Conservation (phyloP, 2,888 invertebrate species). For the Drosophila picticornis region DNA sequence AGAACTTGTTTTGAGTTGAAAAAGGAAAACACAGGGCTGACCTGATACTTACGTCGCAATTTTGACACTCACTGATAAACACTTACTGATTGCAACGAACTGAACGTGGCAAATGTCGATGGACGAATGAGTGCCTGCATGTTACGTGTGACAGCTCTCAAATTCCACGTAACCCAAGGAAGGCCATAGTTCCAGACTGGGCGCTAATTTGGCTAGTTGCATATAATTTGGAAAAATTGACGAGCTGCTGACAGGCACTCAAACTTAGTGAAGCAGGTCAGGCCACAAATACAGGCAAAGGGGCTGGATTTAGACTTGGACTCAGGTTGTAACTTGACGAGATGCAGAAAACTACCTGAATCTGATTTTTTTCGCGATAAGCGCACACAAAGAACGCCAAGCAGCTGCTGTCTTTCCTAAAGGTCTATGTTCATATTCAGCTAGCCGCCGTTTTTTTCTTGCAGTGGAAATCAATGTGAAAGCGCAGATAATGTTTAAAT, state of each 20-base stretch:
- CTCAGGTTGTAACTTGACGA: slow-evolving; percentile 14
- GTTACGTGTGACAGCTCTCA: slow-evolving; percentile 14
- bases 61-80: slow-evolving; percentile 22
- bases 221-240: slow-evolving; percentile 70
- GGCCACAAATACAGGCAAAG: background rate
- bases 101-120: slow-evolving; percentile 52
- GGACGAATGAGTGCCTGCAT: slow-evolving; percentile 60
- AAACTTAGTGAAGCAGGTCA: slow-evolving; percentile 40
- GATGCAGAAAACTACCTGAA: slow-evolving; percentile 37
- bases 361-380: slow-evolving; percentile 10
- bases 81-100: slow-evolving; percentile 39
- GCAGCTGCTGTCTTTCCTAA: background rate
- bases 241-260: slow-evolving; percentile 49
- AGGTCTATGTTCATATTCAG: background rate
- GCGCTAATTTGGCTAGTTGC: slow-evolving; percentile 48
- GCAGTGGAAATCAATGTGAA: slow-evolving; percentile 55
- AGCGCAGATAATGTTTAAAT: slow-evolving; percentile 47
- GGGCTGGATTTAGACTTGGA: background rate
- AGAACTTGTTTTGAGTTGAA: slow-evolving; percentile 48
- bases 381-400: background rate
- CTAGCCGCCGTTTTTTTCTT: slow-evolving; percentile 7
- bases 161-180: slow-evolving; percentile 7
- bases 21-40: background rate
- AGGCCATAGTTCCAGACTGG: slow-evolving; percentile 32
- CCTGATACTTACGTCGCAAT: slow-evolving; percentile 45